Conservation (phyloP, 2,113 vertebrate genomes). For the Ceratotherium simum region DNA sequence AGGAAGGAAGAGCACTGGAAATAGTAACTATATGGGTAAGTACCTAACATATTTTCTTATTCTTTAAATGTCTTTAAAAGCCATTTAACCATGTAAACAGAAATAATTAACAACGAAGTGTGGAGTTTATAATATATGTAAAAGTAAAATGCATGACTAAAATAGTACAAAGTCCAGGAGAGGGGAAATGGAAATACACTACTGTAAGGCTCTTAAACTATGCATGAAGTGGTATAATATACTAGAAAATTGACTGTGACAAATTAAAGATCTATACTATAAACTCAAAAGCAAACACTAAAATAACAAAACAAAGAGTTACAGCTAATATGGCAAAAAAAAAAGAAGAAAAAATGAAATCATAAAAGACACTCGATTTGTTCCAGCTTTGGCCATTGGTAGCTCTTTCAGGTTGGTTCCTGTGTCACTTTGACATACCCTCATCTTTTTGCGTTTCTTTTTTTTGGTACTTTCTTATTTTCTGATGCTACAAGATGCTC, state of each 20-base stretch:
- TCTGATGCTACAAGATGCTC: neutral
- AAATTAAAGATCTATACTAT: neutral
- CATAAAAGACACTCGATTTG: neutral
- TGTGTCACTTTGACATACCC: neutral
- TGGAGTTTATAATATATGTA: neutral
- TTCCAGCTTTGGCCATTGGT: neutral
- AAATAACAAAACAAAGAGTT: neutral
- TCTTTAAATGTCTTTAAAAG: constrained; percentile 18
- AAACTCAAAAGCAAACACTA: neutral
- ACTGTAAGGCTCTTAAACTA: neutral
- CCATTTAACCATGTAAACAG: neutral
- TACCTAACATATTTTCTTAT: neutral
- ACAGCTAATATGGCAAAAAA: neutral
- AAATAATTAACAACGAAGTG: neutral
- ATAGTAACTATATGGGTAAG: neutral
- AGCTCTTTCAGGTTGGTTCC: neutral
- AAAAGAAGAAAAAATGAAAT: neutral
- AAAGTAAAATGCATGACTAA: neutral
- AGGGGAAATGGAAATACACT: neutral
- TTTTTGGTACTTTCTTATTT: neutral
- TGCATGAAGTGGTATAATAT: neutral
- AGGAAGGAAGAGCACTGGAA: neutral
- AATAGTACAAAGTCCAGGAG: neutral
- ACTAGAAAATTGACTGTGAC: neutral
- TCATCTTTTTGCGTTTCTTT: neutral